A percentile compares a stretch with the other conserved stretches of the same genome.
Evolutionary conservation across 2,113 vertebrate genomes (phyloP).

Genomic region (Cyanocitta stelleri): DNA sequence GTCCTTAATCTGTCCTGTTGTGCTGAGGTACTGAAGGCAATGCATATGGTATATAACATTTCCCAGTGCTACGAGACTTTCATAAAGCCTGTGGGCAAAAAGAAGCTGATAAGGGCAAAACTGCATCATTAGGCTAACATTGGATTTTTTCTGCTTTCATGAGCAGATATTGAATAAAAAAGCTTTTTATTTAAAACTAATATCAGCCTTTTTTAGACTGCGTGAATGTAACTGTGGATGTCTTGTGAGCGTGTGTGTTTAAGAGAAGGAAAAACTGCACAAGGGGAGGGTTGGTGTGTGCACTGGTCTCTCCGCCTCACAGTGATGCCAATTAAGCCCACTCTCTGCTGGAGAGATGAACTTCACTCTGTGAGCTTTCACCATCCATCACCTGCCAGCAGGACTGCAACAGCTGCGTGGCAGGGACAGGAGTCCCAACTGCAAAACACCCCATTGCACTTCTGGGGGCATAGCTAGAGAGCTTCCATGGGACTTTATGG

Average conservation of each 20-base stretch:
- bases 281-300: not conserved
- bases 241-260: fast-evolving
- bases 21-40: not conserved
- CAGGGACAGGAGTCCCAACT: not conserved
- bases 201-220: not conserved
- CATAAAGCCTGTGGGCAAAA: not conserved
- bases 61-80: not conserved
- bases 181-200: not conserved
- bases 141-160: not conserved
- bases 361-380: not conserved
- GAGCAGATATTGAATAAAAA: not conserved
- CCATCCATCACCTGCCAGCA: not conserved
- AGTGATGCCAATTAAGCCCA: not conserved
- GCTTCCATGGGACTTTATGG: not conserved
- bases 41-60: not conserved
- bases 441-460: not conserved
- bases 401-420: not conserved
- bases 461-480: not conserved
- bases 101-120: not conserved
- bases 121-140: not conserved
- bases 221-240: not conserved
- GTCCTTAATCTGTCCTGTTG: not conserved
- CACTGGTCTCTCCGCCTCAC: fast-evolving
- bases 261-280: not conserved
- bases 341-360: not conserved